These are phyloP conservation scores for Pristionchus arcanus DNA, from an alignment of 2,888 invertebrate genomes.

Conservation along the genomic window DNA sequence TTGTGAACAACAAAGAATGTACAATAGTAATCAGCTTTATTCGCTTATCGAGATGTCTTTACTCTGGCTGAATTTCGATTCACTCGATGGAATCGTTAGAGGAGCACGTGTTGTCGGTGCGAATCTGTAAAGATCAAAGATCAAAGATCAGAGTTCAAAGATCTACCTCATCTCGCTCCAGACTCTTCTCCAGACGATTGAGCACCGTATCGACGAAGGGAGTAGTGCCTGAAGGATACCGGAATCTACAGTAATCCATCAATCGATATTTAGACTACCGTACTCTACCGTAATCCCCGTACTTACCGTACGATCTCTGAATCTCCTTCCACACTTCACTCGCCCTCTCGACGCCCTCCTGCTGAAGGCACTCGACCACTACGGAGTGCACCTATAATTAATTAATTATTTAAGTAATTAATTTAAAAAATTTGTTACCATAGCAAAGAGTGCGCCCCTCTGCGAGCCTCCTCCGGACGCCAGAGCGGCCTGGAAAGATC, in stretches of 20 bases:
- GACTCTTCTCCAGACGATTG: background rate
- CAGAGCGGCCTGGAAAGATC: conserved; percentile 3
- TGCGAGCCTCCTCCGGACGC: background rate
- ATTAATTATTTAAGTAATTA: background rate
- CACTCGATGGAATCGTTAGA: background rate
- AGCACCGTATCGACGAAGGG: conserved; percentile 39
- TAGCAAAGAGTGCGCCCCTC: background rate
- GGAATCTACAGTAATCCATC: background rate
- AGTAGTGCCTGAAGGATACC: background rate
- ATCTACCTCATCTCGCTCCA: conserved; percentile 1
- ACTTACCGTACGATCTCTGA: background rate
- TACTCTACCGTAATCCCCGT: background rate
- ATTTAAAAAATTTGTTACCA: no score
- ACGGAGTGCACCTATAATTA: conserved; percentile 19
- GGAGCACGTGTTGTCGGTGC: conserved; percentile 21
- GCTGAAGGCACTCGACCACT: conserved; percentile 16
- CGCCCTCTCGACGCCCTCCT: background rate
- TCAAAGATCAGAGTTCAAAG: conserved; percentile 6
- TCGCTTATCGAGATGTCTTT: background rate
- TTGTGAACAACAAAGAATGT: background rate
- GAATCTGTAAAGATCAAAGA: background rate
- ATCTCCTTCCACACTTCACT: conserved; percentile 25
- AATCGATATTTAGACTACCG: background rate
- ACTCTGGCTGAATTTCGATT: background rate
- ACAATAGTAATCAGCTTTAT: conserved; percentile 27